Conservation (phyloP, 2,113 vertebrate species). For the Pipa parva region DNA sequence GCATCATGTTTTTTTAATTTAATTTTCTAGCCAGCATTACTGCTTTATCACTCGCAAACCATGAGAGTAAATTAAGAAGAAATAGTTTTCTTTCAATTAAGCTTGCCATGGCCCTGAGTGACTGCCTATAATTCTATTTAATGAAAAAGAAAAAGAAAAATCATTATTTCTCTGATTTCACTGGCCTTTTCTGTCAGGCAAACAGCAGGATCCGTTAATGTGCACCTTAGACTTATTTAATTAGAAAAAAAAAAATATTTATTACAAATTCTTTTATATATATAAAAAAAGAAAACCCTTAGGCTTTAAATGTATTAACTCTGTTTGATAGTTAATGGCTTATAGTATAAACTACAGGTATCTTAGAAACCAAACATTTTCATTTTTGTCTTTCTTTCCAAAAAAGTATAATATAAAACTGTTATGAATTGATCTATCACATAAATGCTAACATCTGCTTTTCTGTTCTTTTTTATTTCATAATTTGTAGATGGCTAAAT, state of each 20-base stretch:
- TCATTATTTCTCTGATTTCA: slow-evolving; percentile 68
- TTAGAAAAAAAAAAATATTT: slow-evolving; percentile 74
- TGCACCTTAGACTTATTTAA: slow-evolving; percentile 73
- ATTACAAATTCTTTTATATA: slow-evolving; percentile 59
- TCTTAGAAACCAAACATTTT: slow-evolving; percentile 52
- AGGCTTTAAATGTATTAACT: slow-evolving; percentile 70
- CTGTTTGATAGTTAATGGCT: slow-evolving; percentile 67
- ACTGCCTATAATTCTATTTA: slow-evolving; percentile 82
- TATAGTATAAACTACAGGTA: slow-evolving; percentile 48
- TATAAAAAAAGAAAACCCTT: slow-evolving; percentile 55
- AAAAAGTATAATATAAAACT: background rate
- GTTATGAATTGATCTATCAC: background rate
- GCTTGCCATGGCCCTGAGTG: slow-evolving; percentile 72
- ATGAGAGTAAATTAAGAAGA: slow-evolving; percentile 79
- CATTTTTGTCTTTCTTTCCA: slow-evolving; percentile 46
- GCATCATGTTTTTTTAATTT: slow-evolving; percentile 68
- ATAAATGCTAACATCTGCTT: slow-evolving; percentile 28
- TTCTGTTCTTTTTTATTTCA: background rate
- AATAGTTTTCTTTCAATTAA: slow-evolving; percentile 83
- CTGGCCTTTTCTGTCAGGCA: slow-evolving; percentile 60
- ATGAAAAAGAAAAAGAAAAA: slow-evolving; percentile 71
- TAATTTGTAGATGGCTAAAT: background rate
- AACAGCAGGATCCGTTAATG: slow-evolving; percentile 67
- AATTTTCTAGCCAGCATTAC: slow-evolving; percentile 64
- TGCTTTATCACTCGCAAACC: slow-evolving; percentile 78